A percentile compares a stretch with the other conserved stretches of the same genome.
Evolutionary conservation across 2,888 invertebrate species (phyloP).

Genomic region (Lapara coniferarum): DNA sequence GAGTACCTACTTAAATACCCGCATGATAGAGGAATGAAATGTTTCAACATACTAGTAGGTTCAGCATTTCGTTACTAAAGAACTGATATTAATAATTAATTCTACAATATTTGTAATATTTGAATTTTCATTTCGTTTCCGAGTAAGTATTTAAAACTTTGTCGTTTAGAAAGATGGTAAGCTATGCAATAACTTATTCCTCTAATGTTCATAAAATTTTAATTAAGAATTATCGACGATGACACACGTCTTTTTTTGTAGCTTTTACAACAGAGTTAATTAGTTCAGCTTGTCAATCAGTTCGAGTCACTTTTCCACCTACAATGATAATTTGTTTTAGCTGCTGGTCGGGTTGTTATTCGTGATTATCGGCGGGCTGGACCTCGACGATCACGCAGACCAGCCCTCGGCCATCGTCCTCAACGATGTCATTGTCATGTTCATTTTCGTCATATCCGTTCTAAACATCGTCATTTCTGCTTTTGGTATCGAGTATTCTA

Average conservation of each 20-base stretch:
- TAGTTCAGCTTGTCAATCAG: neutral
- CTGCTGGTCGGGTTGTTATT: conserved; percentile 92
- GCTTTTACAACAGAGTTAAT: too few relatives aligned
- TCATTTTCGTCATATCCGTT: conserved; percentile 91
- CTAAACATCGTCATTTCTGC: conserved; percentile 92
- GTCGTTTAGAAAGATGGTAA: too few relatives aligned
- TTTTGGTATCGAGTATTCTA: conserved; percentile 92
- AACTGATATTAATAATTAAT: too few relatives aligned
- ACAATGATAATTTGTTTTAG: conserved; percentile 81
- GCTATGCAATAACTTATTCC: too few relatives aligned
- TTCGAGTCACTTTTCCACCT: neutral
- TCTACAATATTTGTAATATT: too few relatives aligned
- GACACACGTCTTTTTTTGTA: too few relatives aligned
- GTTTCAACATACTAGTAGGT: neutral
- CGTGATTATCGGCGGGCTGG: conserved; percentile 91
- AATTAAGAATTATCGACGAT: too few relatives aligned
- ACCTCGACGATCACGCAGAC: conserved; percentile 89
- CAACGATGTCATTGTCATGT: conserved; percentile 91
- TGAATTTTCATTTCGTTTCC: too few relatives aligned
- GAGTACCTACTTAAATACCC: neutral
- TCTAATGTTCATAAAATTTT: too few relatives aligned
- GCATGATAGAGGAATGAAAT: neutral
- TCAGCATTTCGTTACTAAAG: neutral
- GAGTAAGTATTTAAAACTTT: too few relatives aligned
- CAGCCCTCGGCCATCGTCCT: conserved; percentile 90